phyloP scores from a whole-genome alignment of 1,140 invertebrate genomes.

The Papilio xuthus region DNA sequence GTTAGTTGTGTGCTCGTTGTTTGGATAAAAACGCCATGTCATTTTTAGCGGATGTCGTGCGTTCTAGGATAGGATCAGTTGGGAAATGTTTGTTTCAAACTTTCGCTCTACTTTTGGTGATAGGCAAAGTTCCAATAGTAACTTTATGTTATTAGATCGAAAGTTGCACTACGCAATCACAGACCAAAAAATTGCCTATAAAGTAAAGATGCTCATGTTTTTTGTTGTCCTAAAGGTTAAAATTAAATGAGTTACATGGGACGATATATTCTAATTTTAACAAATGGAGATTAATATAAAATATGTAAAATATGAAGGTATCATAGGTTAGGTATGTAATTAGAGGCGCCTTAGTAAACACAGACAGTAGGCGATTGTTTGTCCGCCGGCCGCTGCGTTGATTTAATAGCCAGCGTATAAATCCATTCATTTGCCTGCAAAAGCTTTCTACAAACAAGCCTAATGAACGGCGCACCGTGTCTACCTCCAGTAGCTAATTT shows the following conservation, averaged over 20 bases:
- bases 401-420: conserved; percentile 66
- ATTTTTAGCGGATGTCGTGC: conserved; percentile 43
- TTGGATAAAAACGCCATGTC: conserved; percentile 58
- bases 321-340: conserved; percentile 39
- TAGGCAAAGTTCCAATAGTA: background rate
- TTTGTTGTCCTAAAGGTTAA: background rate
- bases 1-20: conserved; percentile 66
- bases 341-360: conserved; percentile 57
- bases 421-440: conserved; percentile 65
- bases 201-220: background rate
- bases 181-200: background rate
- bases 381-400: conserved; percentile 45
- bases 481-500: conserved; percentile 57
- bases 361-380: conserved; percentile 55
- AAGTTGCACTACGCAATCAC: background rate
- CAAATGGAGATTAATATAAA: background rate
- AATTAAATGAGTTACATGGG: background rate
- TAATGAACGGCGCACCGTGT: conserved; percentile 61
- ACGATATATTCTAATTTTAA: background rate
- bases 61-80: background rate
- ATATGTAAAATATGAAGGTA: conserved; percentile 4
- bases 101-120: background rate
- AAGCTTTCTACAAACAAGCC: conserved; percentile 67
- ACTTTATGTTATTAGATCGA: background rate
- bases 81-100: conserved; percentile 6